Evolutionary conservation across 2,888 invertebrate genomes (phyloP).

Genomic region (Caenorhabditis panamensis): DNA sequence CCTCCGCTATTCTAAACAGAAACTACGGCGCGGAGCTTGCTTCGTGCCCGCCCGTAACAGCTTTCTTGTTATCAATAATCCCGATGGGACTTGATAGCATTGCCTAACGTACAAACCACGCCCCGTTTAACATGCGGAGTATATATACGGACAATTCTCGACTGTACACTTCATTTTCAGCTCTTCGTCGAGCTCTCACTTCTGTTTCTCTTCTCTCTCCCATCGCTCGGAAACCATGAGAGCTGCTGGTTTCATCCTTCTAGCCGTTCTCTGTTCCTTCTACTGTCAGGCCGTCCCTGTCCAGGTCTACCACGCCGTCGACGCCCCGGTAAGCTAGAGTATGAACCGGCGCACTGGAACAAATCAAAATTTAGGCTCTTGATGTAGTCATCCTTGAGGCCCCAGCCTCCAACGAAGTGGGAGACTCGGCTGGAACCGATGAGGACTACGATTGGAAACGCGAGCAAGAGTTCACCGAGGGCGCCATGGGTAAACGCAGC

Average conservation of each 20-base stretch:
- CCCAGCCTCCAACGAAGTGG: conserved; percentile 7
- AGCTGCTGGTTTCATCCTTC: conserved; percentile 14
- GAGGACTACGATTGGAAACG: conserved; percentile 56
- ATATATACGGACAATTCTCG: conserved; percentile 24
- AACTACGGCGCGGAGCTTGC: not conserved
- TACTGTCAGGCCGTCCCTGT: conserved; percentile 18
- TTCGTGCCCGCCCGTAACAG: not conserved
- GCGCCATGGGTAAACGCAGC: conserved; percentile 72
- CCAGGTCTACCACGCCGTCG: conserved; percentile 20
- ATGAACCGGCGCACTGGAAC: not conserved
- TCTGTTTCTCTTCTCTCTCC: conserved; percentile 18
- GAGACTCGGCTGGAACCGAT: not conserved
- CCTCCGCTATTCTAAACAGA: conserved; percentile 9
- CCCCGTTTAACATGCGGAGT: conserved; percentile 13
- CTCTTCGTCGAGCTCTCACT: conserved; percentile 39
- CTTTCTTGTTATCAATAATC: conserved; percentile 39
- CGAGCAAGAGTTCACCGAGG: conserved; percentile 47
- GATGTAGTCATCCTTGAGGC: conserved; percentile 38
- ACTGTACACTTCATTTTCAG: conserved; percentile 49
- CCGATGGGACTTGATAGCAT: conserved; percentile 11
- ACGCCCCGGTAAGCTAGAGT: conserved; percentile 26
- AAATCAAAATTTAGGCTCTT: conserved; percentile 27
- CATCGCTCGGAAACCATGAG: conserved; percentile 22
- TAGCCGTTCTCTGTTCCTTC: conserved; percentile 21
- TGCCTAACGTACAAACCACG: conserved; percentile 24